Evolutionary conservation across 2,113 vertebrate species (phyloP).

Genomic region (Gasterosteus aculeatus): DNA sequence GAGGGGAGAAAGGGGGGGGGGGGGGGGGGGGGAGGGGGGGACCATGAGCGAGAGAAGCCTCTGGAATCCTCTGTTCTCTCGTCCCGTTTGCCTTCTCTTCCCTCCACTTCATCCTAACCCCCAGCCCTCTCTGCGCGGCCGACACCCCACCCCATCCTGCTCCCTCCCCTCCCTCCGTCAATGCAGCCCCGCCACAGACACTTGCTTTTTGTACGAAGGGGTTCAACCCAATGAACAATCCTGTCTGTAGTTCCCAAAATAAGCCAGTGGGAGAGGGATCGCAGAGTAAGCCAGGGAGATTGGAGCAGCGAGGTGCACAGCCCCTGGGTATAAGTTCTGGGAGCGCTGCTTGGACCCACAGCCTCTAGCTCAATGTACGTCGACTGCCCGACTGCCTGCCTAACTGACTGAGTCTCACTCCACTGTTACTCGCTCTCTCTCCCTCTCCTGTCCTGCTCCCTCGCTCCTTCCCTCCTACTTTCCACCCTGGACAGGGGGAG

Average conservation of each 20-base stretch:
- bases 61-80: constrained; percentile 46
- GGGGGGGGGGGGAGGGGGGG: constrained; percentile 36
- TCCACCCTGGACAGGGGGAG: constrained; percentile 78
- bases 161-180: constrained; percentile 75
- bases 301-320: constrained; percentile 78
- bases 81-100: constrained; percentile 39
- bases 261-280: constrained; percentile 77
- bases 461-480: constrained; percentile 81
- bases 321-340: constrained; percentile 79
- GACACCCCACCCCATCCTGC: constrained; percentile 78
- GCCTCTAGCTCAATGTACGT: constrained; percentile 61
- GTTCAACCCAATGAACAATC: constrained; percentile 79
- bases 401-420: constrained; percentile 65
- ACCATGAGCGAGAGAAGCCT: constrained; percentile 43
- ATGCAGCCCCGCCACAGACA: constrained; percentile 73
- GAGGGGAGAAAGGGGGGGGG: neutral
- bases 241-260: constrained; percentile 82
- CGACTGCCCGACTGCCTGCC: constrained; percentile 49
- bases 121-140: constrained; percentile 64
- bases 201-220: constrained; percentile 79
- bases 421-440: constrained; percentile 66
- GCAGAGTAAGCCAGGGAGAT: constrained; percentile 70
- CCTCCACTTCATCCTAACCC: constrained; percentile 60
- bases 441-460: constrained; percentile 67
- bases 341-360: constrained; percentile 68